Evolutionary conservation across 2,888 invertebrate species (phyloP).

Genomic region (Acanthosepion esculentum): DNA sequence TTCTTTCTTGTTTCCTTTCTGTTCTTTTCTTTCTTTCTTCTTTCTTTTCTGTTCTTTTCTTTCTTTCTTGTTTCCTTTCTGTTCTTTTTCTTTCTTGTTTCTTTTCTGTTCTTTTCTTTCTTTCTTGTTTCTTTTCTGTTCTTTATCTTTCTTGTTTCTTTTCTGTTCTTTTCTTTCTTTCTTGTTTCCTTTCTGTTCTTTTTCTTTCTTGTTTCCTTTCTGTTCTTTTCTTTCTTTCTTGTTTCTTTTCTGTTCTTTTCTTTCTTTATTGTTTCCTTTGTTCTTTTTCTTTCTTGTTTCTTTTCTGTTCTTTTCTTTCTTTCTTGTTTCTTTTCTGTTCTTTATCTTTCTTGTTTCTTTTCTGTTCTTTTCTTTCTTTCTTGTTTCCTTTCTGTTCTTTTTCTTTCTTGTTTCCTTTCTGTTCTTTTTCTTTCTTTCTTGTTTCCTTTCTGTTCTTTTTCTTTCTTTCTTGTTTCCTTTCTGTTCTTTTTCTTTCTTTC

Average conservation of each 20-base stretch:
- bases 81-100: no score
- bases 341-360: no score
- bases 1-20: neutral
- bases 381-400: no score
- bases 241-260: neutral
- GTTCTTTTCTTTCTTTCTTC: no score
- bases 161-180: neutral
- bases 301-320: neutral
- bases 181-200: neutral
- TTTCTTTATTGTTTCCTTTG: neutral
- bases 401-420: no score
- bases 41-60: neutral
- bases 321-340: neutral
- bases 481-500: neutral
- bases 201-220: neutral
- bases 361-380: neutral
- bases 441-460: neutral
- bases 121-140: neutral
- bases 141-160: no score
- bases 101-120: neutral
- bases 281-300: no score
- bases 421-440: neutral
- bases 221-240: neutral
- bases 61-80: neutral
- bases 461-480: neutral